phyloP scores from a whole-genome alignment of 53 echinoderm and acorn worm genomes.

The Antedon mediterranea region DNA sequence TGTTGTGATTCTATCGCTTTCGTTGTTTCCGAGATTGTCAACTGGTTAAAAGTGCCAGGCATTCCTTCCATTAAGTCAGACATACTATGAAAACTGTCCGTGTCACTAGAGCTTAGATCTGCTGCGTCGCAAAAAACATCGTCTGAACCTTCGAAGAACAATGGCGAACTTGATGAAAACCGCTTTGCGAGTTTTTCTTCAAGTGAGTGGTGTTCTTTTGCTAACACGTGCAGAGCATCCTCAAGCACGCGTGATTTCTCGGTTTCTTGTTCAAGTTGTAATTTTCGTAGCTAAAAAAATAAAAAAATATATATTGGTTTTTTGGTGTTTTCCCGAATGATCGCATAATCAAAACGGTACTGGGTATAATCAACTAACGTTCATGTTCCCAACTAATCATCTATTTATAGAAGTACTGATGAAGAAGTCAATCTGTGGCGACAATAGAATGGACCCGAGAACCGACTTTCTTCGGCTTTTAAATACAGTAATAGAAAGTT shows the following conservation, averaged over 20 bases:
- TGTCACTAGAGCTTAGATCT: constrained; percentile 28
- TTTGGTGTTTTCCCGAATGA: too few relatives aligned
- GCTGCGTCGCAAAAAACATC: constrained; percentile 5
- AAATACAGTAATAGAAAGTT: too few relatives aligned
- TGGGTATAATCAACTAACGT: too few relatives aligned
- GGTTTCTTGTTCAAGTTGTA: constrained; percentile 60
- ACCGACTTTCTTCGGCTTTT: too few relatives aligned
- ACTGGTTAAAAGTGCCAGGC: constrained; percentile 5
- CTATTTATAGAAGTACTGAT: too few relatives aligned
- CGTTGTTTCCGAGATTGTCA: constrained; percentile 23
- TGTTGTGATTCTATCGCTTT: constrained; percentile 13
- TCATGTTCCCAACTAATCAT: too few relatives aligned
- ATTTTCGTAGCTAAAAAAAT: constrained; percentile 48
- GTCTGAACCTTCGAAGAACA: not conserved
- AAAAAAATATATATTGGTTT: too few relatives aligned
- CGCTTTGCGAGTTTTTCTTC: constrained; percentile 22
- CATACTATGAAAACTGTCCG: constrained; percentile 65
- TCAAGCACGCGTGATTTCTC: constrained; percentile 65
- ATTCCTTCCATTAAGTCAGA: constrained; percentile 28
- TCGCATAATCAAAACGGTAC: too few relatives aligned
- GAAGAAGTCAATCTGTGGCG: too few relatives aligned
- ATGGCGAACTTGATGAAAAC: not conserved
- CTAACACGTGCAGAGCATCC: constrained; percentile 72
- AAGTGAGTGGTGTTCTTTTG: constrained; percentile 78
- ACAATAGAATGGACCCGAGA: too few relatives aligned